Evolutionary conservation across 2,797 vertebrate genomes (phyloP), one percentile per base, ranked within the genome.

Genomic region (Aselliscus stoliczkanus): DNA sequence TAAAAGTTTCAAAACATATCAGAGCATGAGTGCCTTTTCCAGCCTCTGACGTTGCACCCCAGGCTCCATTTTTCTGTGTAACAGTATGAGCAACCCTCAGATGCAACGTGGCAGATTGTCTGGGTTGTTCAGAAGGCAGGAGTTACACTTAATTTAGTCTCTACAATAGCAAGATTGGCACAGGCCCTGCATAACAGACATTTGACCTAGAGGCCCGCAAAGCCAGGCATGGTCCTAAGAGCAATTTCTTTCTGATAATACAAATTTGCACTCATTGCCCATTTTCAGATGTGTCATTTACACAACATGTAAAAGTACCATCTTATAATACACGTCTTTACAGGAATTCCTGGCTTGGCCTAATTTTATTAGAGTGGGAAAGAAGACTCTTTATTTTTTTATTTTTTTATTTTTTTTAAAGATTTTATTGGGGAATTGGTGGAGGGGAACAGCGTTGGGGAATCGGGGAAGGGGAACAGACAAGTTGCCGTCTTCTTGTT

Each of bases 371-470:
- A 76, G 58, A 96, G 76, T 77, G 31, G 31, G 60, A 82, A 94
- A 97, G 70, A 96, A 84, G 15, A 42, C 84, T 96, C 72, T 88
- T 60, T n/a, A n/a, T n/a, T n/a, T n/a, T n/a, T n/a, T n/a, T n/a
- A n/a, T n/a, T n/a, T n/a, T n/a, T n/a, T n/a, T n/a, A n/a, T n/a
- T n/a, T n/a, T n/a, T n/a, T n/a, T n/a, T n/a, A n/a, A n/a, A n/a
- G n/a, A n/a, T n/a, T n/a, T n/a, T n/a, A n/a, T n/a, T n/a, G n/a
- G n/a, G n/a, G n/a, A n/a, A n/a, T n/a, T n/a, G n/a, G n/a, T n/a
- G n/a, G n/a, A n/a, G n/a, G n/a, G n/a, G n/a, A n/a, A n/a, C n/a
- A n/a, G n/a, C n/a, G n/a, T n/a, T n/a, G n/a, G n/a, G n/a, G n/a
- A n/a, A n/a, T n/a, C n/a, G n/a, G n/a, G n/a, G n/a, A n/a, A n/a